Percentiles rank a stretch among this genome's conserved stretches.
These are phyloP conservation scores for Vanessa tameamea DNA, from an alignment of 1,140 invertebrate genomes.

Conservation along the genomic window DNA sequence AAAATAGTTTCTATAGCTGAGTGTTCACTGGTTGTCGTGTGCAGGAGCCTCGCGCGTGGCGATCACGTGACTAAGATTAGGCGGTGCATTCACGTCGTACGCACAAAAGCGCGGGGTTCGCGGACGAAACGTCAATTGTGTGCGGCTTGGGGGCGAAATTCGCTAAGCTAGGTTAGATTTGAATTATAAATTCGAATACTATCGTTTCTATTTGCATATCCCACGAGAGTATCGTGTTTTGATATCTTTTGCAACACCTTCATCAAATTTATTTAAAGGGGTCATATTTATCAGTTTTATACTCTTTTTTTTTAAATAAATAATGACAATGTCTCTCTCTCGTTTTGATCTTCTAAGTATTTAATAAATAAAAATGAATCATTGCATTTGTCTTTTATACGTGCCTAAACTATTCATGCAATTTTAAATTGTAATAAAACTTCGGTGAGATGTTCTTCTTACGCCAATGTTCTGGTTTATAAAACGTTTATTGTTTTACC, in stretches of 20 bases:
- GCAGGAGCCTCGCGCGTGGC: constrained; percentile 66
- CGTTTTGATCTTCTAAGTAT: too few relatives aligned
- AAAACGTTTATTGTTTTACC: too few relatives aligned
- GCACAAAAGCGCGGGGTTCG: constrained; percentile 66
- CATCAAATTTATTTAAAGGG: constrained; percentile 11
- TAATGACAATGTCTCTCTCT: too few relatives aligned
- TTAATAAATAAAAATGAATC: background rate
- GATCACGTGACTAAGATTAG: constrained; percentile 76
- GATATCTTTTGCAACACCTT: constrained; percentile 36
- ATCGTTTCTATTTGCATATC: constrained; percentile 76
- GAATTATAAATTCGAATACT: constrained; percentile 75
- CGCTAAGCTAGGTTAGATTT: constrained; percentile 75
- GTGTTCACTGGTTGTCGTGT: constrained; percentile 63
- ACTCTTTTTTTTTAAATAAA: too few relatives aligned
- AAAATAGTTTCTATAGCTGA: constrained; percentile 52
- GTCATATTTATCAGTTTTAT: background rate
- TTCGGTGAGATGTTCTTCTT: too few relatives aligned
- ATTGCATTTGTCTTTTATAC: background rate
- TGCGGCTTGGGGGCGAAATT: constrained; percentile 71
- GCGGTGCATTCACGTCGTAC: constrained; percentile 70
- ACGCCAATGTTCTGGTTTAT: too few relatives aligned
- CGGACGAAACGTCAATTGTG: constrained; percentile 71
- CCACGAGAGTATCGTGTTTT: constrained; percentile 56
- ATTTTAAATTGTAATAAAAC: too few relatives aligned
- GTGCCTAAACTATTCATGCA: too few relatives aligned